Conservation (phyloP, 2,888 invertebrate genomes). For the Macrophya annulata region DNA sequence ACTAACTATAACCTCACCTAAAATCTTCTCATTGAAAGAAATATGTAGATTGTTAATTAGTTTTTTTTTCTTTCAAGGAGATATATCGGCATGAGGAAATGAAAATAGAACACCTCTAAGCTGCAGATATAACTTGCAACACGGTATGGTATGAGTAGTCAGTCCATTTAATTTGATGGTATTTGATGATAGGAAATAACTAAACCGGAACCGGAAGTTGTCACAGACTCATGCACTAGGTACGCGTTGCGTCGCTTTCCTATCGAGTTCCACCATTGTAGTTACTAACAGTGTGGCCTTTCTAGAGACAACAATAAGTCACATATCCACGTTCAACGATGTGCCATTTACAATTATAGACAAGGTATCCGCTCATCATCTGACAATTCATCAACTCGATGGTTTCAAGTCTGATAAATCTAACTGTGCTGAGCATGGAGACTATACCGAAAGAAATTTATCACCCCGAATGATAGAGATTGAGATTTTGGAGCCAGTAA, state of each 20-base stretch:
- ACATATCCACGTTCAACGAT: conserved; percentile 27
- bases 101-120: neutral
- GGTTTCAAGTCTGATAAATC: neutral
- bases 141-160: neutral
- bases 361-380: neutral
- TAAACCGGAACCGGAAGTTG: conserved; percentile 53
- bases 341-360: neutral
- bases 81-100: neutral
- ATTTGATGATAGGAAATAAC: conserved; percentile 53
- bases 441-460: neutral
- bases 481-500: conserved; percentile 28
- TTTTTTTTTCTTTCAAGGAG: neutral
- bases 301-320: conserved; percentile 31
- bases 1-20: no score
- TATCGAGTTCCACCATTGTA: conserved; percentile 38
- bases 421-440: neutral
- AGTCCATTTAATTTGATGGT: conserved; percentile 24
- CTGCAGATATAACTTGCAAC: neutral
- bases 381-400: neutral
- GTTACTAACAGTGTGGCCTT: neutral
- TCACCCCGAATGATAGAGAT: neutral
- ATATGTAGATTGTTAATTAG: neutral
- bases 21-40: neutral
- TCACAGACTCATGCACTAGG: conserved; percentile 21
- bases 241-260: conserved; percentile 37